These are phyloP conservation scores for Phrixothrix hirtus DNA, from an alignment of 2,888 invertebrate species.

Conservation along the genomic window DNA sequence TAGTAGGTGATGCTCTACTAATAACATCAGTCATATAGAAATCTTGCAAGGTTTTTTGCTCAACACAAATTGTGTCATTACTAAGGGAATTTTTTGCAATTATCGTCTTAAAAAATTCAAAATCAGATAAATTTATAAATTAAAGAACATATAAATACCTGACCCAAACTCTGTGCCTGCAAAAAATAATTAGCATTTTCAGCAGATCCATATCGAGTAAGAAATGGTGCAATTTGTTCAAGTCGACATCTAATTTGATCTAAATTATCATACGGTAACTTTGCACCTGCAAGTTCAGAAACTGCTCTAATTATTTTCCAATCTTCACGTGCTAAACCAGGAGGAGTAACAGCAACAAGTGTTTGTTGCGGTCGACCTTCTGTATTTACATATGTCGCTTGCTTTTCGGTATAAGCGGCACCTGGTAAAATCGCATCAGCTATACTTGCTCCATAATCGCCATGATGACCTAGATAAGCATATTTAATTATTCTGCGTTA, in stretches of 20 bases:
- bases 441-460: constrained; percentile 88
- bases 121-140: background rate
- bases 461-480: constrained; percentile 80
- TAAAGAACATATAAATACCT: background rate
- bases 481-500: background rate
- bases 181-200: constrained; percentile 84
- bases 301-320: constrained; percentile 98
- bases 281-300: constrained; percentile 78
- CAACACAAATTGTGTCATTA: constrained; percentile 65
- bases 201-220: constrained; percentile 80
- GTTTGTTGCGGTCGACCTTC: constrained; percentile 97
- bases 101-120: background rate
- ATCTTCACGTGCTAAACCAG: constrained; percentile 92
- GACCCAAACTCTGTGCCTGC: constrained; percentile 63
- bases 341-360: constrained; percentile 82
- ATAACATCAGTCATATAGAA: constrained; percentile 96
- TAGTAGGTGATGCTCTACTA: constrained; percentile 94
- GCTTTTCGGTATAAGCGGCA: constrained; percentile 98
- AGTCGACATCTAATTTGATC: constrained; percentile 82
- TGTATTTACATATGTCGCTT: constrained; percentile 95
- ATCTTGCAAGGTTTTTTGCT: constrained; percentile 78
- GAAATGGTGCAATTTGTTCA: constrained; percentile 84
- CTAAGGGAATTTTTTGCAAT: too few relatives aligned
- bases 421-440: constrained; percentile 95
- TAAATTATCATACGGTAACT: constrained; percentile 80